Evolutionary conservation across 2,888 invertebrate genomes (phyloP).

Genomic region (Agriopis marginaria): DNA sequence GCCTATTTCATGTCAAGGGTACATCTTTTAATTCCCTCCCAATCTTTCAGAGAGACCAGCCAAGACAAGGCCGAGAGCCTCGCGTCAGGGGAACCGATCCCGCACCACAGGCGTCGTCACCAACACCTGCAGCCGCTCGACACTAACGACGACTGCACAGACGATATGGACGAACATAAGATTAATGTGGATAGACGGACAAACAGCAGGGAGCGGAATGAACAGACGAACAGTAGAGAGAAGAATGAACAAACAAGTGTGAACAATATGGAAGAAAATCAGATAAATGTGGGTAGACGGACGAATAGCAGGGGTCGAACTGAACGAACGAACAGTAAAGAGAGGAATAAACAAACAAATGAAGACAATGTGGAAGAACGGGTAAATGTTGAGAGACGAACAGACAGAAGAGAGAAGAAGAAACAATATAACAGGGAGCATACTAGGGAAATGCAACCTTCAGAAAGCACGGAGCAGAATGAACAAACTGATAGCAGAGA

Average conservation of each 20-base stretch:
- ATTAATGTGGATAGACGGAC: not conserved
- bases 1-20: too few species aligned
- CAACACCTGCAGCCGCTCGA: not conserved
- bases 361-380: not conserved
- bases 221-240: not conserved
- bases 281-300: too few species aligned
- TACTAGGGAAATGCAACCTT: not conserved
- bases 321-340: not conserved
- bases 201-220: not conserved
- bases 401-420: not conserved
- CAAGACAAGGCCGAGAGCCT: conserved; percentile 14
- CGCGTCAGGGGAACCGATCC: conserved; percentile 25
- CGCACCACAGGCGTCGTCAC: not conserved
- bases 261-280: not conserved
- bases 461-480: not conserved
- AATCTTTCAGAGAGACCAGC: conserved; percentile 39
- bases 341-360: not conserved
- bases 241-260: not conserved
- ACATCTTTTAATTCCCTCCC: too few species aligned
- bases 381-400: too few species aligned
- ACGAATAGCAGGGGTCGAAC: not conserved
- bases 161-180: not conserved
- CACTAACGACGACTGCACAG: not conserved
- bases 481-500: not conserved
- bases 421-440: not conserved